Evolutionary conservation across 2,888 invertebrate species (phyloP).

Genomic region (Lasioglossum figueresi): DNA sequence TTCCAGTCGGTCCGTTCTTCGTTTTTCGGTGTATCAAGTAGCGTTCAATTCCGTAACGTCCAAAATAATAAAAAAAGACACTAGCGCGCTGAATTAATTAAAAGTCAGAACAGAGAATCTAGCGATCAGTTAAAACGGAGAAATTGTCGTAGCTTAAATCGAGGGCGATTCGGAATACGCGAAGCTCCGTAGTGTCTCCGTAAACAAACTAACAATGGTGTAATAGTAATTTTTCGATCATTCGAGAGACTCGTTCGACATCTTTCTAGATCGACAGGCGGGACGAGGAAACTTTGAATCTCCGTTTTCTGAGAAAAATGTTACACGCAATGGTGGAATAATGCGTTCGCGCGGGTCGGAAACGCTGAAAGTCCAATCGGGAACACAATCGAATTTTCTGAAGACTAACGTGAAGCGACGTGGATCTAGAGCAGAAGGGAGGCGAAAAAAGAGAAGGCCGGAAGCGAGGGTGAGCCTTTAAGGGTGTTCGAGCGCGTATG

Average conservation of each 20-base stretch:
- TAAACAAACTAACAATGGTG: neutral
- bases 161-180: constrained; percentile 39
- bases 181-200: constrained; percentile 24
- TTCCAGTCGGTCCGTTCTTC: constrained; percentile 53
- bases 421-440: constrained; percentile 42
- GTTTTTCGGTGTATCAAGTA: constrained; percentile 47
- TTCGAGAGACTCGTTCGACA: constrained; percentile 13
- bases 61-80: constrained; percentile 8
- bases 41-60: constrained; percentile 53
- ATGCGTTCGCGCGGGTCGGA: constrained; percentile 1
- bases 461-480: constrained; percentile 53
- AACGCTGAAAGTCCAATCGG: constrained; percentile 70
- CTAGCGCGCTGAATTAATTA: constrained; percentile 48
- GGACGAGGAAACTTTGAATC: neutral
- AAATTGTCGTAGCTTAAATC: constrained; percentile 34
- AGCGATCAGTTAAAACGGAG: neutral
- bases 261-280: constrained; percentile 1
- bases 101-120: constrained; percentile 11
- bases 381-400: constrained; percentile 64
- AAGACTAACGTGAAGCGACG: constrained; percentile 34
- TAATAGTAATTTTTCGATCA: neutral
- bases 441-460: constrained; percentile 46
- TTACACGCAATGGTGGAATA: constrained; percentile 22
- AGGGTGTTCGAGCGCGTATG: constrained; percentile 32
- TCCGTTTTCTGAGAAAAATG: neutral